Conservation (phyloP, 1,140 invertebrate genomes). For the Heliconius himera region DNA sequence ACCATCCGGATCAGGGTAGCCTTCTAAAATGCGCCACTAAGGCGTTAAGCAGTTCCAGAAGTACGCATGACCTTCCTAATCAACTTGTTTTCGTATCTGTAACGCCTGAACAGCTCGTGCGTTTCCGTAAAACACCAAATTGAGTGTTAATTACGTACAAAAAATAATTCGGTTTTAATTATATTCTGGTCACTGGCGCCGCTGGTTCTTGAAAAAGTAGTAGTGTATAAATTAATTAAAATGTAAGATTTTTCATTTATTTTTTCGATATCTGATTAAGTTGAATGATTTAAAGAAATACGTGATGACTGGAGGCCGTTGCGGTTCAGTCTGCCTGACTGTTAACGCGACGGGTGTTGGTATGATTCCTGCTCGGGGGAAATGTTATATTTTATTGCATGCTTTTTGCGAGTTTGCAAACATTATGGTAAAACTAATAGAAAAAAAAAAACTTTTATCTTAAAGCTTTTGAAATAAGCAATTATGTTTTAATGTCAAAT, state of each 20-base stretch:
- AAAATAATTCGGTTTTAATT: background rate
- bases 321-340: background rate
- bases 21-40: background rate
- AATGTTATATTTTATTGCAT: background rate
- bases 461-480: too few relatives aligned
- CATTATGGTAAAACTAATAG: too few relatives aligned
- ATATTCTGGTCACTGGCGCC: background rate
- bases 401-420: too few relatives aligned
- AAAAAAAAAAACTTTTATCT: too few relatives aligned
- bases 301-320: too few relatives aligned
- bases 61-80: background rate
- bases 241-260: background rate
- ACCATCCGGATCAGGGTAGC: too few relatives aligned
- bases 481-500: too few relatives aligned
- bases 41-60: background rate
- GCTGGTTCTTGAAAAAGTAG: background rate
- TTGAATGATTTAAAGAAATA: background rate
- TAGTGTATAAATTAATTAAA: background rate
- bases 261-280: background rate
- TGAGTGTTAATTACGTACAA: slow-evolving; percentile 6
- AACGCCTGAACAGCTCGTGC: background rate
- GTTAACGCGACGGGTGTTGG: background rate
- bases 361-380: background rate
- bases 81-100: background rate
- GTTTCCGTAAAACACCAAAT: slow-evolving; percentile 10